Conservation (phyloP, 2,797 vertebrate genomes). For the Cossypha polioptera region DNA sequence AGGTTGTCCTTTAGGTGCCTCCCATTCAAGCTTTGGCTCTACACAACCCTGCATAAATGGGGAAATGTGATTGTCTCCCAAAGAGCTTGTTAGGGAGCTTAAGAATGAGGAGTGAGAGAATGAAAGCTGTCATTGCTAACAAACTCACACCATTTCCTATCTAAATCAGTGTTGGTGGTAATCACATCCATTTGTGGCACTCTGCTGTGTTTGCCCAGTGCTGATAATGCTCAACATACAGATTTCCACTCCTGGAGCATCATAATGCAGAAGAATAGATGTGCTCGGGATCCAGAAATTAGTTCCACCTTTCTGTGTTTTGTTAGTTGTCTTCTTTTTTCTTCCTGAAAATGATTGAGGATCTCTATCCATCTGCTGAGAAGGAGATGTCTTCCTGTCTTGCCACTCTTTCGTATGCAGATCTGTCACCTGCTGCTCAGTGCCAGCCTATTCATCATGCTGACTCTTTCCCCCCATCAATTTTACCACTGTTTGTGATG, state of each 20-base stretch:
- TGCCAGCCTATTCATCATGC: constrained; percentile 65
- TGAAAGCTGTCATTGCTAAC: neutral
- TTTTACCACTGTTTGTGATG: constrained; percentile 53
- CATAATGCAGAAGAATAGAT: neutral
- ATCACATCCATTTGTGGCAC: neutral
- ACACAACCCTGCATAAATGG: neutral
- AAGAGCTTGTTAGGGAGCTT: neutral
- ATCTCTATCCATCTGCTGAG: constrained; percentile 68
- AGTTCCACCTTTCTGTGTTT: neutral
- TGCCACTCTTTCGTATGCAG: constrained; percentile 48
- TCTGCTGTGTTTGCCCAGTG: neutral
- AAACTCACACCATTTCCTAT: neutral
- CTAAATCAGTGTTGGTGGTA: neutral
- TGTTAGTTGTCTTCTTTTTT: neutral
- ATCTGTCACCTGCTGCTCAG: constrained; percentile 60
- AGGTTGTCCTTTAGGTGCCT: neutral
- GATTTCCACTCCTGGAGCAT: neutral
- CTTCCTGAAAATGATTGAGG: constrained; percentile 66
- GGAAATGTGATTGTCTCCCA: neutral
- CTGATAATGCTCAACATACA: neutral
- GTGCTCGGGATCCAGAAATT: neutral
- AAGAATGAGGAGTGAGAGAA: neutral
- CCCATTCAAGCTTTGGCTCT: neutral
- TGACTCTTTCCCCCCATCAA: constrained; percentile 53
- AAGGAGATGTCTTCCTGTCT: constrained; percentile 57